Conservation (phyloP, 2,113 vertebrate species). For the Gallinago paraguaiae region DNA sequence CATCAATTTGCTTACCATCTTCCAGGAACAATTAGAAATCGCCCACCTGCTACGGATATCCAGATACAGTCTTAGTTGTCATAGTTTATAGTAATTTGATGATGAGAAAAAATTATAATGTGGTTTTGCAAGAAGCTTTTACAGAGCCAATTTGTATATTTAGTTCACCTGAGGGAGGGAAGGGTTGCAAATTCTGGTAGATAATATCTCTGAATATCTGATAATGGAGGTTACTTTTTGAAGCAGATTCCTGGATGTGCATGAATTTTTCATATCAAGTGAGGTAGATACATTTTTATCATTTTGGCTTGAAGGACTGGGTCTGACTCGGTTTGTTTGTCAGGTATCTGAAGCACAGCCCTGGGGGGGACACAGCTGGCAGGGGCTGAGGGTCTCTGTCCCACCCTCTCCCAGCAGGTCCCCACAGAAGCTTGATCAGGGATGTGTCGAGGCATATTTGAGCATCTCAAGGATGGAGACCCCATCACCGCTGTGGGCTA, state of each 20-base stretch:
- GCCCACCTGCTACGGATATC: background rate
- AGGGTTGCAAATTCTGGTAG: background rate
- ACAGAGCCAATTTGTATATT: background rate
- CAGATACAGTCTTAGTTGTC: background rate
- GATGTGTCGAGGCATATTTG: fast-evolving
- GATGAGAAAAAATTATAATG: background rate
- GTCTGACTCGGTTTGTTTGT: background rate
- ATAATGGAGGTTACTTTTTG: background rate
- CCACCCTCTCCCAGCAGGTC: background rate
- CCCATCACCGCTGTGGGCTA: background rate
- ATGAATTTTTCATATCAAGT: background rate
- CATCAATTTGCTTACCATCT: background rate
- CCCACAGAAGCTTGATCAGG: background rate
- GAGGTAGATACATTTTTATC: background rate
- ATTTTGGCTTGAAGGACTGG: background rate
- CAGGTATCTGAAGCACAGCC: background rate
- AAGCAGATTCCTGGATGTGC: background rate
- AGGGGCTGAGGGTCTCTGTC: too few relatives aligned
- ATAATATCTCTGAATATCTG: background rate
- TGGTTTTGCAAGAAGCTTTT: background rate
- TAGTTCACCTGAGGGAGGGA: background rate
- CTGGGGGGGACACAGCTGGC: background rate
- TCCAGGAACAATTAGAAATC: background rate
- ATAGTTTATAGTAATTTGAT: background rate
- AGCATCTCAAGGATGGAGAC: background rate